Base-by-base conservation (phyloP, 2,888 invertebrate species). In the Bombylius discolor region DNA sequence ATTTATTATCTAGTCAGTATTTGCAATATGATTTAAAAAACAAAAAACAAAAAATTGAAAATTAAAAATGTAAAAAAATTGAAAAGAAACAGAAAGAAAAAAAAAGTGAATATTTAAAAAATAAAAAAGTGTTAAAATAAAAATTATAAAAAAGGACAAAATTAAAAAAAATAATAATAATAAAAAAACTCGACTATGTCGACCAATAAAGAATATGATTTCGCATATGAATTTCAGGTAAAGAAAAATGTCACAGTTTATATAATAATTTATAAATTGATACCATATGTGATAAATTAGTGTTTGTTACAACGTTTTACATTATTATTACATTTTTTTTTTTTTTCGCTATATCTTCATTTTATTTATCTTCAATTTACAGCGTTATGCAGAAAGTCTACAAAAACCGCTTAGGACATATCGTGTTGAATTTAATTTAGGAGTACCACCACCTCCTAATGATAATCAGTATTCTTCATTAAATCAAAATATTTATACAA, bases 161-260 rank as follows among this genome's bases (percentile, higher is more conserved):
- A 36, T 42, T 33, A 33, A 45, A 34, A 14, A 39, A 23, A 33
- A 54, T 46, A 36, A 50, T 49, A 5, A 45, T 9, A 45, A 48
- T 13, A 49, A n/a, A 44, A 49, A 54, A 11, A 9, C 42, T 12
- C 4, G 4, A 52, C n/a, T 33, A 56, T 51, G 36, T 32, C 47
- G 32, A 50, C 31, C 11, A 51, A 50, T 63, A 78, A 80, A 70
- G 80, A 82, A 66, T 82, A 82, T 74, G 79, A 82, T 73, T 82
- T 82, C 76, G 78, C 79, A 61, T 82, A 78, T 72, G 82, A 82
- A 74, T 81, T 81, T 75, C 78, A 79, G 82, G 82, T 82, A 75
- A 23, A 23, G 2, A 23, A 23, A 23, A 23, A 71, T 78, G 77
- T 14, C 5, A 31, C 4, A 14, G 13, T 48, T 48, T 4, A 23